These are phyloP conservation scores for Hypena proboscidalis DNA, from an alignment of 2,888 invertebrate genomes.

Conservation along the genomic window DNA sequence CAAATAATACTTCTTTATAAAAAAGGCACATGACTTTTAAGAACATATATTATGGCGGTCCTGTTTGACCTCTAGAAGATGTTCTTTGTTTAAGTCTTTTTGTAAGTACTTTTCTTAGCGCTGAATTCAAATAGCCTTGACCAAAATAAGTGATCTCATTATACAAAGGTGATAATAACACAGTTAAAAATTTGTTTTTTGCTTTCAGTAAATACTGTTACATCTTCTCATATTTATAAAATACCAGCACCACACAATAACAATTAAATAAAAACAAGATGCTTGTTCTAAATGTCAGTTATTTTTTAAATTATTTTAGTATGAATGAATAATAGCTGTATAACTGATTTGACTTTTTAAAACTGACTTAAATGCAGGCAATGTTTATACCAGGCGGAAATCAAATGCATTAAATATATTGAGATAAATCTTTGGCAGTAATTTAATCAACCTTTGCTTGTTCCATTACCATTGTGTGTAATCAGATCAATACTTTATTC, in stretches of 20 bases:
- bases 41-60: slow-evolving; percentile 15
- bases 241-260: slow-evolving; percentile 10
- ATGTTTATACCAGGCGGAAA: slow-evolving; percentile 2
- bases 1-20: slow-evolving; percentile 34
- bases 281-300: no score
- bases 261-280: no score
- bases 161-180: slow-evolving; percentile 23
- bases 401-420: slow-evolving; percentile 10
- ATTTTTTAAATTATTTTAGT: no score
- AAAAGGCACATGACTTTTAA: slow-evolving; percentile 42
- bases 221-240: slow-evolving; percentile 18
- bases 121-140: slow-evolving; percentile 38
- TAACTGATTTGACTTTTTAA: no score
- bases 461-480: slow-evolving; percentile 1
- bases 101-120: slow-evolving; percentile 37
- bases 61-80: slow-evolving; percentile 29
- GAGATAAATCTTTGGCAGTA: slow-evolving; percentile 37
- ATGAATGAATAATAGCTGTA: no score
- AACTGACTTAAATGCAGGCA: background rate
- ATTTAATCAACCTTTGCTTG: slow-evolving; percentile 8
- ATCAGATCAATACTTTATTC: slow-evolving; percentile 20
- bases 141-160: slow-evolving; percentile 43
- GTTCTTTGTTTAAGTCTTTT: slow-evolving; percentile 30
- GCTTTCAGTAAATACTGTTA: slow-evolving; percentile 27
- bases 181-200: slow-evolving; percentile 24